Conservation (phyloP, 2,888 invertebrate species). For the Dendrolimus pini region DNA sequence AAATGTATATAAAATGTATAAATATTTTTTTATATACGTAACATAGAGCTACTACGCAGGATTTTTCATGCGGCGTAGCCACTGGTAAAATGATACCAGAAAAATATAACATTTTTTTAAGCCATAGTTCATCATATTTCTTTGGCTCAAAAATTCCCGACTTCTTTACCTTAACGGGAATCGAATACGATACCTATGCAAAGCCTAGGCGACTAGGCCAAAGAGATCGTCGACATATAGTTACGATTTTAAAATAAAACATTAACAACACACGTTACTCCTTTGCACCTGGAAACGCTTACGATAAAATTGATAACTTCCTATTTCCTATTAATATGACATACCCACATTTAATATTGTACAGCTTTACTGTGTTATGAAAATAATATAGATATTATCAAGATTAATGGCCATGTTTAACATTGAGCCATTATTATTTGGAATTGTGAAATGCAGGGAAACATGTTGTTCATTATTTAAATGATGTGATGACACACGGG, state of each 20-base stretch:
- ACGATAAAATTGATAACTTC: slow-evolving; percentile 1
- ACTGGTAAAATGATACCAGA: no score
- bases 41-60: no score
- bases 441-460: neutral
- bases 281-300: slow-evolving; percentile 15
- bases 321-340: neutral
- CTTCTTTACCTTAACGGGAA: no score
- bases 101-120: no score
- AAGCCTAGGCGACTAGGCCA: no score
- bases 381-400: slow-evolving; percentile 4
- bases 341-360: neutral
- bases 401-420: slow-evolving; percentile 19
- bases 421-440: slow-evolving; percentile 3
- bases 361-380: neutral
- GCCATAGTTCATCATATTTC: no score
- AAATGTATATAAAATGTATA: no score
- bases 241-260: neutral
- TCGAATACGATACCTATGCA: no score
- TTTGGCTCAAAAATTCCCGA: no score
- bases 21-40: no score
- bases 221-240: no score
- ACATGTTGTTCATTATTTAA: neutral
- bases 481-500: neutral
- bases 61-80: no score
- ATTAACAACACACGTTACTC: neutral